Conservation (phyloP, 2,113 vertebrate species). For the Axis porcinus region DNA sequence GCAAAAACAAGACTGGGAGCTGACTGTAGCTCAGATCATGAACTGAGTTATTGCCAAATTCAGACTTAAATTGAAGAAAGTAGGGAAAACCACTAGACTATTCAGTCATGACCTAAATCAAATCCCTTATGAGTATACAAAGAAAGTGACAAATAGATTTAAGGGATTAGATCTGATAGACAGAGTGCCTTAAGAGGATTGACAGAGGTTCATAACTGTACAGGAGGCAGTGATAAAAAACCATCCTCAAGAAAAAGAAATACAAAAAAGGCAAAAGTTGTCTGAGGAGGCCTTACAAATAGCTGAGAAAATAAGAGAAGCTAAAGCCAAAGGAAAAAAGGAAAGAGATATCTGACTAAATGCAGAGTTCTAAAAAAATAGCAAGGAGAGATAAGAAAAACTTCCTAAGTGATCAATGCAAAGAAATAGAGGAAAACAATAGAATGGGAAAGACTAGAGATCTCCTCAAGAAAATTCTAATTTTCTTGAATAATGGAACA, state of each 20-base stretch:
- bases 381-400: not conserved
- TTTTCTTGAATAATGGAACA: no score
- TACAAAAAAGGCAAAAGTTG: not conserved
- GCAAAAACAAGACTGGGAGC: not conserved
- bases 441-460: not conserved
- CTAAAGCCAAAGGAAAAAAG: not conserved
- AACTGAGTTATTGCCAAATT: not conserved
- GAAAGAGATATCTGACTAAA: not conserved
- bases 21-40: not conserved
- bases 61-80: not conserved
- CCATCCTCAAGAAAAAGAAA: not conserved
- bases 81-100: not conserved
- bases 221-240: not conserved
- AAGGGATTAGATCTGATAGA: not conserved
- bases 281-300: not conserved
- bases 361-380: not conserved
- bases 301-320: not conserved
- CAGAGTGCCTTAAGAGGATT: not conserved
- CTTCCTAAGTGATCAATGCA: not conserved
- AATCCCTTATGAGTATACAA: not conserved
- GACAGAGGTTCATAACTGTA: not conserved
- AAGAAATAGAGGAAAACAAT: not conserved
- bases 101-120: not conserved
- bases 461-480: not conserved
- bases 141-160: not conserved